A percentile compares a stretch with the other conserved stretches of the same genome.
These are phyloP conservation scores for Hippolais icterina DNA, from an alignment of 2,113 vertebrate genomes.

Conservation along the genomic window DNA sequence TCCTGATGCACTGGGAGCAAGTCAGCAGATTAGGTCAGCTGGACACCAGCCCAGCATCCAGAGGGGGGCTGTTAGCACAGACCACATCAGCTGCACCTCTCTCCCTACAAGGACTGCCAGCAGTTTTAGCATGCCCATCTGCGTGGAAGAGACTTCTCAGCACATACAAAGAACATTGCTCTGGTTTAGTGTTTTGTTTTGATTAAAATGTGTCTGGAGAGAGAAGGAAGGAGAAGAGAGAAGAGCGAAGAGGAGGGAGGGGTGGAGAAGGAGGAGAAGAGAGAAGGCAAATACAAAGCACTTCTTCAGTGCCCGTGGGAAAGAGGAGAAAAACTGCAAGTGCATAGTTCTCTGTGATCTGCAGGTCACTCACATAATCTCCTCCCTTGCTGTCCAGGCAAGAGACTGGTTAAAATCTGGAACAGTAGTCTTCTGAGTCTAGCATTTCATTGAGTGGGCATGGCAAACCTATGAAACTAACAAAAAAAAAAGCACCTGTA, in stretches of 20 bases:
- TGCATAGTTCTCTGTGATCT: neutral
- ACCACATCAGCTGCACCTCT: neutral
- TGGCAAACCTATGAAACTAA: neutral
- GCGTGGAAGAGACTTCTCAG: neutral
- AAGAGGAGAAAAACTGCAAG: neutral
- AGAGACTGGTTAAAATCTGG: neutral
- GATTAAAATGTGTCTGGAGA: neutral
- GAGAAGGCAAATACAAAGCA: neutral
- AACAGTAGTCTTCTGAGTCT: neutral
- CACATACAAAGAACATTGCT: neutral
- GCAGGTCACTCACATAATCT: neutral
- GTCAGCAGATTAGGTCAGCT: neutral
- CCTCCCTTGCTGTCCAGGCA: fast-evolving
- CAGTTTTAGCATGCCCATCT: neutral
- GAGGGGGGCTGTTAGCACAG: fast-evolving
- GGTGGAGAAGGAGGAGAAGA: neutral
- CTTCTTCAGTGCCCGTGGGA: neutral
- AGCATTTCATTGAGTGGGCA: neutral
- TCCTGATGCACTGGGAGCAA: neutral
- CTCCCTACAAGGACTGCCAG: neutral
- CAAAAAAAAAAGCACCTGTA: neutral
- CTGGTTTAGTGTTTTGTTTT: neutral
- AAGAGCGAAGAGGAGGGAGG: neutral
- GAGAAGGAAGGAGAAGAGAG: neutral
- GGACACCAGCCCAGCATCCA: neutral